Base-by-base conservation (phyloP, 2,797 vertebrate genomes). In the Tenualosa ilisha region DNA sequence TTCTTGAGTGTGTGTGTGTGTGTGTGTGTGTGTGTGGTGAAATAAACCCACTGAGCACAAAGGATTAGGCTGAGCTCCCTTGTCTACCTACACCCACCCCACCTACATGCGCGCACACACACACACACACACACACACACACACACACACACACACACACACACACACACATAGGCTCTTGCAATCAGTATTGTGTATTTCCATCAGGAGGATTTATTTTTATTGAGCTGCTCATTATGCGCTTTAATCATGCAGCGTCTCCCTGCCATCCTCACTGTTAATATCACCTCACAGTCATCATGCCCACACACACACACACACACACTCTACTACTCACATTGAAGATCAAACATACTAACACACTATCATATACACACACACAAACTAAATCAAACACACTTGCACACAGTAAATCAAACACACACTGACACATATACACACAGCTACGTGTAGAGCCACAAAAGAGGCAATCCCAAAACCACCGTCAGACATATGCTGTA, bases 151-250 rank as follows among this genome's bases (percentile, higher is more conserved):
- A 31, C n/a, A 65, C 61, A 65, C 61, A 65, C 20, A 65, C 61
- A 26, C 61, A 65, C 61, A 65, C 7, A 65, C 61, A 65, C 61
- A 65, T 3, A 26, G 86, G 86, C 85, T 86, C 86, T 89, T 89
- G 90, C 89, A 91, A 90, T 90, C 89, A 91, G 89, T 84, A 65
- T 86, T 4, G 84, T 82, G 87, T 91, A 91, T 89, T 90, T 91
- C 86, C 88, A 90, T 90, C 88, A 90, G 88, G 89, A 86, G 88
- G 85, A 89, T 90, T 90, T 90, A 87, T 87, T 87, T 90, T 85
- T 87, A 91, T 89, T 89, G 90, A 92, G 90, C 89, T 87, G 89
- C 90, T 91, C 91, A 90, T 91, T 91, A 92, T 87, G 84, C 79
- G 0, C 86, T 90, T 89, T 91, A 91, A 92, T 91, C 89, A 89